These are phyloP conservation scores for Apotomis betuletana DNA, from an alignment of 2,888 invertebrate species.

Conservation along the genomic window DNA sequence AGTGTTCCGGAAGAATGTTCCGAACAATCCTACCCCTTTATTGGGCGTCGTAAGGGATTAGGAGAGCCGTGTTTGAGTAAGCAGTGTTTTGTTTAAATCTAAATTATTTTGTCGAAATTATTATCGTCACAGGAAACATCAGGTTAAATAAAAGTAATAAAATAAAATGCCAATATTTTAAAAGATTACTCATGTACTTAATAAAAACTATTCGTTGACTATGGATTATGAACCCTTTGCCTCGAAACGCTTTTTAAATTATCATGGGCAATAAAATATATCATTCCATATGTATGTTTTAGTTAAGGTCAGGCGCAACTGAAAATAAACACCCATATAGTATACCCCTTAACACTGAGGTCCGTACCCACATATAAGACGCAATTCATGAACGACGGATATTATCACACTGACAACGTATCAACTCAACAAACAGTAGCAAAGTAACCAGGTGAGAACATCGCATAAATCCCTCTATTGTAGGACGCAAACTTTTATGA, in stretches of 20 bases:
- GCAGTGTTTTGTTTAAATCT: conserved; percentile 26
- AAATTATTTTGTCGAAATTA: conserved; percentile 16
- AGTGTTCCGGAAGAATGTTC: conserved; percentile 72
- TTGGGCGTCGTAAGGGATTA: conserved; percentile 58
- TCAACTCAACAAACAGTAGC: conserved; percentile 15
- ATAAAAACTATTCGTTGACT: no score
- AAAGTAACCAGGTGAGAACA: conserved; percentile 28
- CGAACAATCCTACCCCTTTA: conserved; percentile 73
- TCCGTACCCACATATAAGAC: not conserved
- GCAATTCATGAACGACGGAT: not conserved
- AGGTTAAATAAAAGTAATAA: no score
- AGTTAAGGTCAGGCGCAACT: not conserved
- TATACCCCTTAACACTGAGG: no score
- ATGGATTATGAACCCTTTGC: no score
- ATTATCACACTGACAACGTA: not conserved
- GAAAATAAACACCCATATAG: not conserved
- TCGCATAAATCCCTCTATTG: conserved; percentile 33
- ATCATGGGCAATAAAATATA: no score
- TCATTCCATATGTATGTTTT: no score
- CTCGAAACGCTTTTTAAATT: no score
- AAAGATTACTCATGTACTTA: no score
- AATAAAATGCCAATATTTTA: no score
- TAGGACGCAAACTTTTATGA: conserved; percentile 58
- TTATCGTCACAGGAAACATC: not conserved
- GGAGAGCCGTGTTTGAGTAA: conserved; percentile 21